Percentiles rank a stretch among this genome's conserved stretches.
phyloP scores from a whole-genome alignment of 2,113 vertebrate species.

The Conger conger region DNA sequence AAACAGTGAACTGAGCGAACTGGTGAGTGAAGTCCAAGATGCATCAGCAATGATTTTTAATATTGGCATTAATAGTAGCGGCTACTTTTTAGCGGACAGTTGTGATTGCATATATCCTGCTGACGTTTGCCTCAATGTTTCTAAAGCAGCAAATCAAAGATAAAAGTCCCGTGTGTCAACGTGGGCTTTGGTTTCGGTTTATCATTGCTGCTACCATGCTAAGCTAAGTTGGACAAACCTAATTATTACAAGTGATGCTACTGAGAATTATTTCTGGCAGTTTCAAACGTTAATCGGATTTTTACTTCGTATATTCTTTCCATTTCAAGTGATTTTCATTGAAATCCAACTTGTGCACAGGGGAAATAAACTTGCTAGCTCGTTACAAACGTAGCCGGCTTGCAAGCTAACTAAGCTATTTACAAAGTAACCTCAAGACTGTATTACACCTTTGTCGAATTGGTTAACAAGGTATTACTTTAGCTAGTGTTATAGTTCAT shows the following conservation, averaged over 20 bases:
- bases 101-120: neutral
- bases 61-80: neutral
- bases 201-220: neutral
- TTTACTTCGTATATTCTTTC: neutral
- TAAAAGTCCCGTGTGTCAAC: neutral
- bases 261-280: neutral
- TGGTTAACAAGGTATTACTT: neutral
- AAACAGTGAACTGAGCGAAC: slow-evolving; percentile 44
- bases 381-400: neutral
- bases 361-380: neutral
- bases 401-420: neutral
- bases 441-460: neutral
- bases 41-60: neutral
- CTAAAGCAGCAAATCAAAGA: neutral
- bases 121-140: neutral
- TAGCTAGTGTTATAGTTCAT: neutral
- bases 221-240: slow-evolving; percentile 5
- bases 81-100: neutral
- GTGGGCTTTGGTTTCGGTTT: slow-evolving; percentile 8
- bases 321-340: neutral
- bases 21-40: slow-evolving; percentile 59
- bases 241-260: neutral
- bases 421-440: neutral
- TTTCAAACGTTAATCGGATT: neutral
- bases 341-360: neutral